phyloP scores from a whole-genome alignment of 2,113 vertebrate genomes.

The Ophthalmolycus amberensis region DNA sequence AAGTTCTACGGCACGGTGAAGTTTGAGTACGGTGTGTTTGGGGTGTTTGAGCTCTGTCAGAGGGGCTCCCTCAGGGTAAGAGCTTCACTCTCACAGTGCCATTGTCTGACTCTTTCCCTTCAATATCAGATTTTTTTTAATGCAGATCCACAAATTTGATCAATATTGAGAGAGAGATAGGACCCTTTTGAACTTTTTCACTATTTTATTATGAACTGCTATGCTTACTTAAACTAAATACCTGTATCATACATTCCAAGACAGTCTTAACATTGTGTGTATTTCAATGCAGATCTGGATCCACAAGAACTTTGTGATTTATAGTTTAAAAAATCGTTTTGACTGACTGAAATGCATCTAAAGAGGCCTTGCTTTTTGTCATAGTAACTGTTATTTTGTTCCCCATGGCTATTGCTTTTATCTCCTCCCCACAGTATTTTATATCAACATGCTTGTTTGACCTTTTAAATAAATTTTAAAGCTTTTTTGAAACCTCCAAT shows the following conservation, averaged over 20 bases:
- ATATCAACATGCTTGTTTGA: background rate
- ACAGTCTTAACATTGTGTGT: background rate
- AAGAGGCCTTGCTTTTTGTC: background rate
- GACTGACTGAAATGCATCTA: background rate
- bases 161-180: background rate
- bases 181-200: background rate
- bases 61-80: slow-evolving; percentile 95
- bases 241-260: background rate
- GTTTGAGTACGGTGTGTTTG: slow-evolving; percentile 91
- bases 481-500: background rate
- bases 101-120: background rate
- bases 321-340: background rate
- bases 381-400: background rate
- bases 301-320: background rate
- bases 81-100: background rate
- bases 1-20: slow-evolving; percentile 98
- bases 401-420: background rate
- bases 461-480: background rate
- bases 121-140: background rate
- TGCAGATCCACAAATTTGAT: background rate
- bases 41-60: slow-evolving; percentile 94
- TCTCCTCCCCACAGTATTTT: background rate
- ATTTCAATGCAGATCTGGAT: background rate
- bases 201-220: background rate
- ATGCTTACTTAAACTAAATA: background rate